Conservation (phyloP, 2,888 invertebrate species). For the Clivina fossor region DNA sequence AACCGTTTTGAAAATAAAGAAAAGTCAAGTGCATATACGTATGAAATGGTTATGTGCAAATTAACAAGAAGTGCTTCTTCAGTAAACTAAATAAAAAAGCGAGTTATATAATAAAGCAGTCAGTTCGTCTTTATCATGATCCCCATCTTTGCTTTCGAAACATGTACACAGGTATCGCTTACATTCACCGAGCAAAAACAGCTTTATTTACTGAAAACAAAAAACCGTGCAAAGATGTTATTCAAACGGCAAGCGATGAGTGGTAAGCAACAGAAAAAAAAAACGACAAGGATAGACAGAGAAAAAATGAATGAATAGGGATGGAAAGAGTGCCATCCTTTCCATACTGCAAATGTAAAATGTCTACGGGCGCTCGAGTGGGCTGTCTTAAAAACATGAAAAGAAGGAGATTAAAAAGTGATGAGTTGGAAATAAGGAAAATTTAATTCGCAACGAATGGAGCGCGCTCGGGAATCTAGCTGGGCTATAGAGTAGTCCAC, state of each 20-base stretch:
- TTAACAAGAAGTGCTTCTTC: slow-evolving; percentile 24
- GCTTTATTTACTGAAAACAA: slow-evolving; percentile 23
- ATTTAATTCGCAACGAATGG: slow-evolving; percentile 38
- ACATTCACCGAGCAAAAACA: slow-evolving; percentile 21
- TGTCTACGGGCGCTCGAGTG: slow-evolving; percentile 23
- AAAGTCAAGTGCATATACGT: slow-evolving; percentile 1
- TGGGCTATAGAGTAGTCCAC: slow-evolving; percentile 9
- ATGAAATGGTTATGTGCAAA: slow-evolving; percentile 17
- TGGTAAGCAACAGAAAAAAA: not conserved
- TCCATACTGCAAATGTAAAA: slow-evolving; percentile 33
- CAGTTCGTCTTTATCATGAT: not conserved
- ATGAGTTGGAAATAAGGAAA: slow-evolving; percentile 39
- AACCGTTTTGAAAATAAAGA: no score
- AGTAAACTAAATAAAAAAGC: slow-evolving; percentile 2
- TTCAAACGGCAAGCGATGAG: slow-evolving; percentile 16
- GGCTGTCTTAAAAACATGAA: slow-evolving; percentile 34
- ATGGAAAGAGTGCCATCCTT: no score
- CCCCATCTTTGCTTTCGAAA: not conserved
- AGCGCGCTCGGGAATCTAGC: slow-evolving; percentile 23
- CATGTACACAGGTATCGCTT: slow-evolving; percentile 15
- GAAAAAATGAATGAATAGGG: not conserved
- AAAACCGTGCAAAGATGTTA: slow-evolving; percentile 24
- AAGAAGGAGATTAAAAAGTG: slow-evolving; percentile 39
- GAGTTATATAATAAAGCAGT: slow-evolving; percentile 24
- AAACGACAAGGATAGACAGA: not conserved